Evolutionary conservation across 2,888 invertebrate genomes (phyloP).

Genomic region (Microplitis manilae): DNA sequence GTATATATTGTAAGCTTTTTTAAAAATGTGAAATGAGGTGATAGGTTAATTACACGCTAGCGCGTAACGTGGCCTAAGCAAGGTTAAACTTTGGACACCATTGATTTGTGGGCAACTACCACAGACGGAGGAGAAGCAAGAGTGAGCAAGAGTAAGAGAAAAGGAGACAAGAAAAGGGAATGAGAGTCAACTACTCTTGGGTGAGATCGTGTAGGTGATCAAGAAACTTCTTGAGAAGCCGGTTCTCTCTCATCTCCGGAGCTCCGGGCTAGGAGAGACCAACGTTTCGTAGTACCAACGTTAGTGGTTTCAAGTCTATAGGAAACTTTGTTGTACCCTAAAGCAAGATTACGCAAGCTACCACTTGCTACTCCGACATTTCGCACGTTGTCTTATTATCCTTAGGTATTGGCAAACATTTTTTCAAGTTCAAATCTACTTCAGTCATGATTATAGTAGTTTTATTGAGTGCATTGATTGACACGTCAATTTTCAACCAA

Average conservation of each 20-base stretch:
- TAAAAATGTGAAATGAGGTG: constrained; percentile 60
- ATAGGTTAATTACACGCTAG: constrained; percentile 64
- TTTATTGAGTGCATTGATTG: too few relatives aligned
- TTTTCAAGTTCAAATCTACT: not conserved
- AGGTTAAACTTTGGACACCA: constrained; percentile 65
- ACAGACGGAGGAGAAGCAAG: constrained; percentile 23
- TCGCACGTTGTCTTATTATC: constrained; percentile 19
- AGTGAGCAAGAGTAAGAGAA: constrained; percentile 35
- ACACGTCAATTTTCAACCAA: too few relatives aligned
- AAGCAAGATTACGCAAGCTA: constrained; percentile 23
- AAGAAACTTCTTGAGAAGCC: constrained; percentile 39
- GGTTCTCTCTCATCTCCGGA: constrained; percentile 36
- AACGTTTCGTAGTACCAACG: constrained; percentile 52
- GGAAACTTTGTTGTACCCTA: constrained; percentile 55
- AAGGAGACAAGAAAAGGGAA: constrained; percentile 22
- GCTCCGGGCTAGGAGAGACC: constrained; percentile 29
- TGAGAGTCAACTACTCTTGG: constrained; percentile 37
- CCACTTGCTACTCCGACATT: constrained; percentile 48
- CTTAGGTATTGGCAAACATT: not conserved
- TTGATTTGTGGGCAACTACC: constrained; percentile 61
- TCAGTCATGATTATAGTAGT: too few relatives aligned
- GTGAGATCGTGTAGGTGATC: constrained; percentile 40
- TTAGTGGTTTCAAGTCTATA: constrained; percentile 56
- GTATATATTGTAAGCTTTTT: constrained; percentile 49
- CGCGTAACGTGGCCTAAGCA: constrained; percentile 58